Conservation (phyloP, 1,140 invertebrate species). For the Cotesia vestalis region DNA sequence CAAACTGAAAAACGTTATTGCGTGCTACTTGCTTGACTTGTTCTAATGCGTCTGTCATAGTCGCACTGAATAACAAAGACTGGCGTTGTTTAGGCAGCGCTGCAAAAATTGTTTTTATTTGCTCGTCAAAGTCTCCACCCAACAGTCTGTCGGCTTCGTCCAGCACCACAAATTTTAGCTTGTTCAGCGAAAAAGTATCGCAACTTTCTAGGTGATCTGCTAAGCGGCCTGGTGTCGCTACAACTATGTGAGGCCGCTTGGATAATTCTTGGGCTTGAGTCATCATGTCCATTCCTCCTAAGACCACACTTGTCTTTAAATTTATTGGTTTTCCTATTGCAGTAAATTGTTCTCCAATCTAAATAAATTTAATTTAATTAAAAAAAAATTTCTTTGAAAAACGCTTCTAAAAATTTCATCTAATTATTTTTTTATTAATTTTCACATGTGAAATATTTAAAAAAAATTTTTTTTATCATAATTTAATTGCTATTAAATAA, state of each 20-base stretch:
- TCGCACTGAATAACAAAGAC: constrained; percentile 94
- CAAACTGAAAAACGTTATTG: constrained; percentile 64
- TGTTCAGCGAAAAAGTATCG: constrained; percentile 82
- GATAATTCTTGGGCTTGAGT: constrained; percentile 86
- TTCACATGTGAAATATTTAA: not conserved
- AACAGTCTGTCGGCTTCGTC: constrained; percentile 93
- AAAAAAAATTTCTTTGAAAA: not conserved
- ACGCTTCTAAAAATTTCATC: no score
- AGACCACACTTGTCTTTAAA: constrained; percentile 83
- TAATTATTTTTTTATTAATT: not conserved
- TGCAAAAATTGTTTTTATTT: constrained; percentile 84
- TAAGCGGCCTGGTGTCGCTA: constrained; percentile 90
- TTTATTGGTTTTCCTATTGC: constrained; percentile 87
- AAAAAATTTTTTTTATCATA: no score
- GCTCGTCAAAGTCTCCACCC: constrained; percentile 82
- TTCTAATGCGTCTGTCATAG: constrained; percentile 87
- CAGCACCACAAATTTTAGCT: constrained; percentile 85
- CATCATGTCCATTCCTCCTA: constrained; percentile 94
- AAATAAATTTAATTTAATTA: constrained; percentile 49
- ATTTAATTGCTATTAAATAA: no score
- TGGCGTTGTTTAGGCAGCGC: constrained; percentile 83
- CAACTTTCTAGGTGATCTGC: constrained; percentile 89
- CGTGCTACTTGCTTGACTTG: constrained; percentile 75
- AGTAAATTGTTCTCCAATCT: constrained; percentile 93
- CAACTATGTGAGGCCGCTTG: constrained; percentile 90